These are phyloP conservation scores for Nothoprocta pentlandii DNA, from an alignment of 2,113 vertebrate genomes.

Conservation along the genomic window DNA sequence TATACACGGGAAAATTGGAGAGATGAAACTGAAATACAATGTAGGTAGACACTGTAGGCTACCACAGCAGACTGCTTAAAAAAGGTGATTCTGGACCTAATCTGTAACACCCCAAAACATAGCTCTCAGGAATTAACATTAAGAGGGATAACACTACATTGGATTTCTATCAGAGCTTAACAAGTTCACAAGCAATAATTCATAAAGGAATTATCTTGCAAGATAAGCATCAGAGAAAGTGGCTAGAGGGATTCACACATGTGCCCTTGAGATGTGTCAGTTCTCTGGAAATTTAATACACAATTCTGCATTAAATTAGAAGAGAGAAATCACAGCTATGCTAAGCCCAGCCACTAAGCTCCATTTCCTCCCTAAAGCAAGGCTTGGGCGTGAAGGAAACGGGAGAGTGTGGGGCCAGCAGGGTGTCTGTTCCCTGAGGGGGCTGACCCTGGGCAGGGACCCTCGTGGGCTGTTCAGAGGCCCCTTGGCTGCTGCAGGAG, in stretches of 20 bases:
- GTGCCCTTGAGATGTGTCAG: neutral
- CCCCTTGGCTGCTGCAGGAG: neutral
- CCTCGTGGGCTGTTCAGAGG: fast-evolving
- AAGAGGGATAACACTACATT: slow-evolving; percentile 5
- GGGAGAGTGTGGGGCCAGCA: neutral
- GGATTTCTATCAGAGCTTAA: neutral
- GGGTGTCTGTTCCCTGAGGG: neutral
- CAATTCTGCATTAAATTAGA: neutral
- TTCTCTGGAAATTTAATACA: slow-evolving; percentile 18
- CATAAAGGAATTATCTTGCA: neutral
- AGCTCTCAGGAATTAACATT: neutral
- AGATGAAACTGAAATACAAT: neutral
- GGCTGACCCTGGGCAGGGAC: neutral
- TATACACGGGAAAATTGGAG: neutral
- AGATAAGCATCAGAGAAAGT: neutral
- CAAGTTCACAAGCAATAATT: slow-evolving; percentile 13
- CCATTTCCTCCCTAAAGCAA: slow-evolving; percentile 1
- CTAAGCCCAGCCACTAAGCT: neutral
- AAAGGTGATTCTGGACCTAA: neutral
- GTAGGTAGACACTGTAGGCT: neutral
- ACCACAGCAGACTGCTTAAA: neutral
- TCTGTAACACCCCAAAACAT: neutral
- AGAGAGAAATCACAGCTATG: slow-evolving; percentile 8
- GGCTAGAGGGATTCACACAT: neutral
- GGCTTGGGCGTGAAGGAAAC: neutral